Evolutionary conservation across 2,888 invertebrate genomes (phyloP), one percentile per base, ranked within the genome.

Genomic region (Drosophila pseudotalamancana): DNA sequence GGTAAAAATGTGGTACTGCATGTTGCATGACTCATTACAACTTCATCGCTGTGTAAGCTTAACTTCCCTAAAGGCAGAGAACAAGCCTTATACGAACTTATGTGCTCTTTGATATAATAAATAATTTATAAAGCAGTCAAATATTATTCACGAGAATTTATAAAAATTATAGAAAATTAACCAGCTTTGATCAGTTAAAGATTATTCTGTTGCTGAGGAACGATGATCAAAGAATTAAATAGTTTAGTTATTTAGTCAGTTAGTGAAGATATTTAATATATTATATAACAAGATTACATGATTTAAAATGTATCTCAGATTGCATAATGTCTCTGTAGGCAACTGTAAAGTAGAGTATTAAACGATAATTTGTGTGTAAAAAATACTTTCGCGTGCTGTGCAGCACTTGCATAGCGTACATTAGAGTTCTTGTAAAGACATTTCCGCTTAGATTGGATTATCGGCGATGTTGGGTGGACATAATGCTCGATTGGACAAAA

Each of bases 371-470:
- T 19, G 11, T 11, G 1, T 8, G 18, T 14, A 25, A 25, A 37
- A 12, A 2, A 0, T 5, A 11, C 9, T 46, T 43, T 68, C 9
- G 75, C 83, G 59, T 80, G 68, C 49, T 18, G 12, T 3, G 14
- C 0, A 14, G 43, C 50, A 63, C 31, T 78, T 60, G 51, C 6
- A 12, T 25, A 6, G 16, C 14, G 43, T 54, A 42, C 42, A 67
- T 67, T 83, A 79, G 67, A 32, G 42, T 48, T 60, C 60, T 69
- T 75, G 76, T 63, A 68, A 76, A 53, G 51, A 67, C 59, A 75
- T 86, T 80, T 80, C 83, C 83, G 75, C 19, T 64, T 66, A 34
- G 42, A 55, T 60, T 78, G 74, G 43, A 62, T 57, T 72, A 78
- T 50, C 49, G 50, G 6, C 19, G 14, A 14, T 34, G 29, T 25